Percentiles rank a stretch among this genome's conserved stretches.
phyloP scores from a whole-genome alignment of 2,888 invertebrate species.

The Heliconius ismenius region DNA sequence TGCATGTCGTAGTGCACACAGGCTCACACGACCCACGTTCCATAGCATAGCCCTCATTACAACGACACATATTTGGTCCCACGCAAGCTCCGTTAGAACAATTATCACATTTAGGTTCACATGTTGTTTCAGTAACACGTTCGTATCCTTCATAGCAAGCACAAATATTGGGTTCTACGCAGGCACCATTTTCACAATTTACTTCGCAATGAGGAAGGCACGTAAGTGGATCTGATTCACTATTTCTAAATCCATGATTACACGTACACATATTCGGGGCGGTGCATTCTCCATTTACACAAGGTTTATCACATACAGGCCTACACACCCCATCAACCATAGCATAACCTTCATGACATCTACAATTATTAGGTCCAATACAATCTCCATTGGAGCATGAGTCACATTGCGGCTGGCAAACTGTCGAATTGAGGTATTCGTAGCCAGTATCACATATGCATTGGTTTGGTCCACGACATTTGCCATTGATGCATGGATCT shows the following conservation, averaged over 20 bases:
- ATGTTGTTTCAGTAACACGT: constrained; percentile 38
- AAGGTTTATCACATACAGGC: constrained; percentile 46
- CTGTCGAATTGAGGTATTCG: constrained; percentile 46
- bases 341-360: constrained; percentile 49
- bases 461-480: constrained; percentile 61
- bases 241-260: constrained; percentile 39
- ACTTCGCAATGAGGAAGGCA: constrained; percentile 47
- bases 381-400: constrained; percentile 57
- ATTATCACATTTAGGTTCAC: constrained; percentile 43
- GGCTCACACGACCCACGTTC: constrained; percentile 40
- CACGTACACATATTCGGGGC: constrained; percentile 63
- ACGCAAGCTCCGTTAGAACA: constrained; percentile 56
- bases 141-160: constrained; percentile 48
- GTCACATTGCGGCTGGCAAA: constrained; percentile 41
- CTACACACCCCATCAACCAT: constrained; percentile 38
- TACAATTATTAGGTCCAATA: constrained; percentile 59
- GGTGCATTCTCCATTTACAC: constrained; percentile 56
- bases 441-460: constrained; percentile 69
- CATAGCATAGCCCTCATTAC: constrained; percentile 49
- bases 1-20: constrained; percentile 36
- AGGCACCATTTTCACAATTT: constrained; percentile 48
- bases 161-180: constrained; percentile 50
- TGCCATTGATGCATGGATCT: constrained; percentile 56
- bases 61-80: constrained; percentile 54
- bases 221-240: constrained; percentile 34